phyloP scores from a whole-genome alignment of 1,140 invertebrate genomes.

The Physella acuta region DNA sequence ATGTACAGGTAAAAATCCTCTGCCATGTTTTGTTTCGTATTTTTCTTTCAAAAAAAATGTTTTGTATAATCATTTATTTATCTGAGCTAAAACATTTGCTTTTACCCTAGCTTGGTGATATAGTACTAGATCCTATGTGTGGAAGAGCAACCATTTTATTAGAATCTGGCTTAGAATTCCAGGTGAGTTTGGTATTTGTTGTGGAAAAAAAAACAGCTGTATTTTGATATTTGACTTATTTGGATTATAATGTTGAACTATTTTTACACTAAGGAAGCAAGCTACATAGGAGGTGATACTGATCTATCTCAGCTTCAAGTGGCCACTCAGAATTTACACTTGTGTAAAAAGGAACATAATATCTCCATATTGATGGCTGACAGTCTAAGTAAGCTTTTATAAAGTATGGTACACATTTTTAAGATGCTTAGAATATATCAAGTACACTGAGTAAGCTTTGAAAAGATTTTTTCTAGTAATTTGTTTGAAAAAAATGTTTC shows the following conservation, averaged over 20 bases:
- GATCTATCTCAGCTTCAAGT: neutral
- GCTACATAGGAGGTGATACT: slow-evolving; percentile 13
- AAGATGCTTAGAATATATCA: no score
- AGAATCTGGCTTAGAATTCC: slow-evolving; percentile 24
- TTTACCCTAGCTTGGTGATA: slow-evolving; percentile 31
- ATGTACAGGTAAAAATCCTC: slow-evolving; percentile 31
- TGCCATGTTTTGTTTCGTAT: no score
- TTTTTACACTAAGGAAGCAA: slow-evolving; percentile 11
- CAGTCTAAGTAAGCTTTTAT: slow-evolving; percentile 17
- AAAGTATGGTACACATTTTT: no score
- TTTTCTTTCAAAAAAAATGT: no score
- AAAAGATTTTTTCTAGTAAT: no score
- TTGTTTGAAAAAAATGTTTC: no score
- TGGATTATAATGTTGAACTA: neutral
- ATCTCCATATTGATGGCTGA: slow-evolving; percentile 15
- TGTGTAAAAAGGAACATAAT: neutral
- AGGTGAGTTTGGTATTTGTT: slow-evolving; percentile 22
- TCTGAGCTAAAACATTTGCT: no score
- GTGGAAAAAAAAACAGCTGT: neutral
- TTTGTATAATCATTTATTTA: no score
- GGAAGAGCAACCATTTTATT: slow-evolving; percentile 37
- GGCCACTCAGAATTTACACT: slow-evolving; percentile 13
- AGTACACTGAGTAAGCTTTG: no score
- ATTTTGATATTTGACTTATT: neutral
- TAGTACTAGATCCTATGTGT: slow-evolving; percentile 45